phyloP scores from a whole-genome alignment of 2,888 invertebrate genomes.

The Pollenia labialis region DNA sequence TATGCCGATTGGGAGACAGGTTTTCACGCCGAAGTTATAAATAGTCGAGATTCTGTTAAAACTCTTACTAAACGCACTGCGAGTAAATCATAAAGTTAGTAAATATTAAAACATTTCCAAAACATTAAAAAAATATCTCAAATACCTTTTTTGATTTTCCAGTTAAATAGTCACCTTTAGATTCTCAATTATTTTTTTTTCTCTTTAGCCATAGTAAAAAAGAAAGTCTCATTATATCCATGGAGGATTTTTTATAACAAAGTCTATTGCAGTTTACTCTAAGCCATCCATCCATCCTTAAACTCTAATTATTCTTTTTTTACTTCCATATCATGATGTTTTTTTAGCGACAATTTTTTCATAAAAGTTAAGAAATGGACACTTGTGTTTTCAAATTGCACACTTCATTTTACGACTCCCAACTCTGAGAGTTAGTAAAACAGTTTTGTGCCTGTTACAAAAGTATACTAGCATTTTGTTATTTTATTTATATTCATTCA shows the following conservation, averaged over 20 bases:
- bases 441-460: slow-evolving; percentile 29
- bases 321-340: slow-evolving; percentile 31
- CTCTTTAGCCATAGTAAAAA: slow-evolving; percentile 57
- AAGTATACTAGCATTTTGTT: slow-evolving; percentile 52
- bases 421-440: not conserved
- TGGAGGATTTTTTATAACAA: slow-evolving; percentile 40
- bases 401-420: not conserved
- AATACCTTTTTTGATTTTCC: slow-evolving; percentile 30
- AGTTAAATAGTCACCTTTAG: slow-evolving; percentile 72
- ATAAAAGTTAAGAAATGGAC: not conserved
- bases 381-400: not conserved
- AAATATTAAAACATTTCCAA: slow-evolving; percentile 67
- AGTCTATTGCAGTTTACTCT: not conserved
- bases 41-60: slow-evolving; percentile 86
- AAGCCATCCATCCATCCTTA: not conserved
- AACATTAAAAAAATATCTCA: not conserved
- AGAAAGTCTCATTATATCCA: slow-evolving; percentile 55
- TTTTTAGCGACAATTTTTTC: slow-evolving; percentile 4
- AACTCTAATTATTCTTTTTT: slow-evolving; percentile 9
- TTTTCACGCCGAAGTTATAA: slow-evolving; percentile 90
- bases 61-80: slow-evolving; percentile 81
- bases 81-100: slow-evolving; percentile 77
- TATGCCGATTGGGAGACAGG: slow-evolving; percentile 92
- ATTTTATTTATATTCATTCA: slow-evolving; percentile 66
- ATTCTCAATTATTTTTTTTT: slow-evolving; percentile 65